phyloP scores from a whole-genome alignment of 1,140 invertebrate genomes.

The Anadara kagoshimensis region DNA sequence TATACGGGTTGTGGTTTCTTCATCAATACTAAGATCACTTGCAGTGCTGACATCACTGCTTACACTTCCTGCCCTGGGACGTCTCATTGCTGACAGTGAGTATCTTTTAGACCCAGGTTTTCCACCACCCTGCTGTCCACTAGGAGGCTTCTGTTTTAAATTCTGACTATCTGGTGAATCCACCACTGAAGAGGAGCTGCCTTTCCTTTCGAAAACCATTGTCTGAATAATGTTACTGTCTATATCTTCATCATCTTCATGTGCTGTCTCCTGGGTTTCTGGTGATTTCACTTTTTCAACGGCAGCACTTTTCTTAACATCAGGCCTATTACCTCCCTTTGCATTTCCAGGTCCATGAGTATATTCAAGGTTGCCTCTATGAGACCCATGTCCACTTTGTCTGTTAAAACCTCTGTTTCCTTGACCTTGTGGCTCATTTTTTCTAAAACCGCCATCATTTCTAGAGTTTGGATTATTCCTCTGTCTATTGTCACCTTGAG shows the following conservation, averaged over 20 bases:
- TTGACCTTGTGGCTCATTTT: no score
- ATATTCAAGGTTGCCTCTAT: constrained; percentile 31
- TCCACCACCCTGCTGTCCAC: constrained; percentile 11
- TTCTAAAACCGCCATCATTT: no score
- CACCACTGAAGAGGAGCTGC: constrained; percentile 12
- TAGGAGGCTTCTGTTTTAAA: constrained; percentile 27
- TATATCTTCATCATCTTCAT: constrained; percentile 26
- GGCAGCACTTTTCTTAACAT: constrained; percentile 13
- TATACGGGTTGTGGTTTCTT: constrained; percentile 46
- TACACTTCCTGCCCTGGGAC: constrained; percentile 59
- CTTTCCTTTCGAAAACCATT: constrained; percentile 36
- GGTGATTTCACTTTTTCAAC: constrained; percentile 22
- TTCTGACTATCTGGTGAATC: constrained; percentile 20
- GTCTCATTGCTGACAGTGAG: constrained; percentile 47
- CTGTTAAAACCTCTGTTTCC: no score
- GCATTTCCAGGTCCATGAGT: constrained; percentile 19
- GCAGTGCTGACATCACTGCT: constrained; percentile 62
- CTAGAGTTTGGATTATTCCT: no score
- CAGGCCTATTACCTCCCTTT: not conserved
- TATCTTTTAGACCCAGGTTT: constrained; percentile 41
- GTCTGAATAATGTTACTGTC: constrained; percentile 31
- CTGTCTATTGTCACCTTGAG: no score
- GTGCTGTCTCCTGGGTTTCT: constrained; percentile 9
- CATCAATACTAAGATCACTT: constrained; percentile 58
- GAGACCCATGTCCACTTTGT: no score